These are phyloP conservation scores for Dasyornis broadbenti DNA, from an alignment of 2,113 vertebrate genomes.

Conservation along the genomic window DNA sequence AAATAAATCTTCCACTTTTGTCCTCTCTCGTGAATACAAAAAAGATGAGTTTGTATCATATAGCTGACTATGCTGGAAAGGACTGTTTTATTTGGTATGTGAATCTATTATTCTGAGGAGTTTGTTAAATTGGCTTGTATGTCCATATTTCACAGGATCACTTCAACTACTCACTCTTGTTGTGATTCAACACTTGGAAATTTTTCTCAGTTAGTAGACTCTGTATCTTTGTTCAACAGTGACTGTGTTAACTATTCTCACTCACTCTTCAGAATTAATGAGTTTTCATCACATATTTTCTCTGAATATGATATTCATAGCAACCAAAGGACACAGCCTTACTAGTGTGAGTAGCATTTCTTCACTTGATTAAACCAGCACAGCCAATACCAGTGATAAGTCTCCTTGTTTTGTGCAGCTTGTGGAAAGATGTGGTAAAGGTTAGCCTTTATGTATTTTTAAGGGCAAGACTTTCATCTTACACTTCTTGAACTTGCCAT, in stretches of 20 bases:
- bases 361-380: background rate
- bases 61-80: background rate
- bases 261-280: background rate
- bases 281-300: background rate
- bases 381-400: background rate
- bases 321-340: background rate
- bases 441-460: background rate
- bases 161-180: background rate
- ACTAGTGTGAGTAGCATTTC: background rate
- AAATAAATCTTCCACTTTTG: background rate
- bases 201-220: background rate
- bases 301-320: background rate
- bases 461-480: background rate
- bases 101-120: background rate
- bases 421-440: background rate
- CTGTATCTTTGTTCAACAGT: background rate
- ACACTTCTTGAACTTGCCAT: rapidly evolving
- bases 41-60: background rate
- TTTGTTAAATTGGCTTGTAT: background rate
- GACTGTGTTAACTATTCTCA: background rate
- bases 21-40: background rate
- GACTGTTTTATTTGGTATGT: background rate
- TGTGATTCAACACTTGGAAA: background rate
- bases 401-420: background rate
- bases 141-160: background rate